Evolutionary conservation across 2,113 vertebrate genomes (phyloP), one percentile per base, ranked within the genome.

Genomic region (Sigmodon hispidus): DNA sequence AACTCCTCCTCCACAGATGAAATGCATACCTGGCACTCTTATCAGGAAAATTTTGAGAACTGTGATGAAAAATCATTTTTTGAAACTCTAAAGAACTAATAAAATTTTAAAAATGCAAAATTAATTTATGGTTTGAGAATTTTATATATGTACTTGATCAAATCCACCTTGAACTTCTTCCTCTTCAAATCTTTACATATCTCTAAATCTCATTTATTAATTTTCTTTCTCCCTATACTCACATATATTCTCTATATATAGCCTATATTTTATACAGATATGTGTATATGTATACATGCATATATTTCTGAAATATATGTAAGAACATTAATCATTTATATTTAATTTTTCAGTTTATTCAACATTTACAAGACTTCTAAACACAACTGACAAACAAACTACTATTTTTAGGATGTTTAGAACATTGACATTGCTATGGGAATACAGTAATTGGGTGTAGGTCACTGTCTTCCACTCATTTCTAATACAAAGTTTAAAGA

Each of bases 301-400:
- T 43, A 52, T 83, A 73, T 73, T 72, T 83, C 57, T 81, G 36
- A 81, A 55, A 67, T 84, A 67, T 10, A 55, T n/a, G 87, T 45
- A 73, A 87, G 7, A 93, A 24, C 17, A 73, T 26, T 87, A 1
- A 45, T 7, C 22, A 13, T 12, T 43, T 31, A n/a, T 9, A 34
- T 77, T 92, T 65, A 45, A 65, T 52, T 70, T 94, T 76, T 83
- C 7, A 52, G 7, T 77, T 9, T 7, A 50, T 70, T 16, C n/a
- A 75, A 67, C 55, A 61, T 70, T 59, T 94, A 80, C 79, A 90
- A 73, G 55, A 91, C 12, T 89, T 92, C n/a, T 43, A 50, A 59
- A 52, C 87, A 50, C 76, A 91, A 57, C 43, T 45, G 48, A 80
- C 21, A 79, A 91, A 79, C 34, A 86, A 2, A 65, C 31, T 24